Evolutionary conservation across 1,140 invertebrate genomes (phyloP).

Genomic region (Formica selysi): DNA sequence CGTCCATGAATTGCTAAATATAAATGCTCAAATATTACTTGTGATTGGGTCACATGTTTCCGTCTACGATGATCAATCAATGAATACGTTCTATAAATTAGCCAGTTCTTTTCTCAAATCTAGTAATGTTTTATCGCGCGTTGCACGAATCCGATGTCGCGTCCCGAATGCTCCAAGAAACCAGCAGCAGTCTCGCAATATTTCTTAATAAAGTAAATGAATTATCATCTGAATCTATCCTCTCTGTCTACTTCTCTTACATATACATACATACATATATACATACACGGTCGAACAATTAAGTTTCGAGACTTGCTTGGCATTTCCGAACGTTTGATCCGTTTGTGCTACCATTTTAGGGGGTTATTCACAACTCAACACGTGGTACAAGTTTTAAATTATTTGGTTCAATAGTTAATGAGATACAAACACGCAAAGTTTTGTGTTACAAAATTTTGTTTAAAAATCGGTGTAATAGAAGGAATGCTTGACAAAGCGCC

Average conservation of each 20-base stretch:
- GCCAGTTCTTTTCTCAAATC: slow-evolving; percentile 75
- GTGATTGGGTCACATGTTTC: slow-evolving; percentile 10
- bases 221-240: slow-evolving; percentile 54
- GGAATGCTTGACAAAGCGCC: too few relatives aligned
- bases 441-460: too few relatives aligned
- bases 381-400: too few relatives aligned
- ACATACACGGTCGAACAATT: too few relatives aligned
- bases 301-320: too few relatives aligned
- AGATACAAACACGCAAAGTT: too few relatives aligned
- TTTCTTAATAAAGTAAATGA: slow-evolving; percentile 65
- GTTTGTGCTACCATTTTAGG: too few relatives aligned
- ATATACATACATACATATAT: background rate
- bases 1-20: slow-evolving; percentile 1
- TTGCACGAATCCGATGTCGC: slow-evolving; percentile 76
- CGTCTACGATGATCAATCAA: slow-evolving; percentile 34
- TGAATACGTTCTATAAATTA: slow-evolving; percentile 45
- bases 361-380: too few relatives aligned
- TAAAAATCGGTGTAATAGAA: too few relatives aligned
- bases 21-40: slow-evolving; percentile 3
- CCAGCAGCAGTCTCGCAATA: background rate
- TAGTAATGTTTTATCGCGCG: slow-evolving; percentile 40
- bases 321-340: too few relatives aligned
- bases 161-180: slow-evolving; percentile 61
- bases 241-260: slow-evolving; percentile 65
- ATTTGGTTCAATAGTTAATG: too few relatives aligned